These are phyloP conservation scores for Apotomis betuletana DNA, from an alignment of 2,888 invertebrate species.

Conservation along the genomic window DNA sequence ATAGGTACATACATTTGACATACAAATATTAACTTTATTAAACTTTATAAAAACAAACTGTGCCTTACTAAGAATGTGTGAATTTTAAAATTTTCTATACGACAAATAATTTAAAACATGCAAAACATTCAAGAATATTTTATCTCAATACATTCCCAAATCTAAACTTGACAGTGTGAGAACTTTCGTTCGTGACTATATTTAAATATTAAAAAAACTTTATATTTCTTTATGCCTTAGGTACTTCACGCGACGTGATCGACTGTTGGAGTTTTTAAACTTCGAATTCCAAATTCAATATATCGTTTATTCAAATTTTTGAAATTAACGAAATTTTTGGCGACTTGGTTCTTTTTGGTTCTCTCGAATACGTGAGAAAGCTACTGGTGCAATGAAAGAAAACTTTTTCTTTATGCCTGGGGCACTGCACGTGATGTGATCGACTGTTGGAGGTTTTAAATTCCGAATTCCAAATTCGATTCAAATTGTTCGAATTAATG, in stretches of 20 bases:
- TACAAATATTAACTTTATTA: too few relatives aligned
- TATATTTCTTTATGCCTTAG: conserved; percentile 54
- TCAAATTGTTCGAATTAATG: conserved; percentile 37
- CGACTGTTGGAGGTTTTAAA: conserved; percentile 47
- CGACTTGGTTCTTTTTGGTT: conserved; percentile 35
- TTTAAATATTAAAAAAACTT: conserved; percentile 19
- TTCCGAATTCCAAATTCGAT: conserved; percentile 37
- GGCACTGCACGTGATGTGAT: conserved; percentile 53
- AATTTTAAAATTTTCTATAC: neutral
- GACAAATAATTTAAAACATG: neutral
- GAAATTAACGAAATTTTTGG: conserved; percentile 21
- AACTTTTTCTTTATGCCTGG: conserved; percentile 46
- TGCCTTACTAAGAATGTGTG: too few relatives aligned
- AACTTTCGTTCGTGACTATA: conserved; percentile 60
- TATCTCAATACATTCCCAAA: conserved; percentile 4
- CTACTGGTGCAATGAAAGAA: neutral
- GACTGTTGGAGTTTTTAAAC: conserved; percentile 47
- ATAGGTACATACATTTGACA: too few relatives aligned
- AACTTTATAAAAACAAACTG: too few relatives aligned
- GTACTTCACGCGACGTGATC: conserved; percentile 54
- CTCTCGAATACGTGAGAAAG: conserved; percentile 33
- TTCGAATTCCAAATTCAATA: conserved; percentile 30
- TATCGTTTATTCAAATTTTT: conserved; percentile 38
- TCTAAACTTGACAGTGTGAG: conserved; percentile 60
- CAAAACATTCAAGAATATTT: conserved; percentile 5